Evolutionary conservation across 2,113 vertebrate genomes (phyloP).

Genomic region (Boulengeromyrus knoepffleri): DNA sequence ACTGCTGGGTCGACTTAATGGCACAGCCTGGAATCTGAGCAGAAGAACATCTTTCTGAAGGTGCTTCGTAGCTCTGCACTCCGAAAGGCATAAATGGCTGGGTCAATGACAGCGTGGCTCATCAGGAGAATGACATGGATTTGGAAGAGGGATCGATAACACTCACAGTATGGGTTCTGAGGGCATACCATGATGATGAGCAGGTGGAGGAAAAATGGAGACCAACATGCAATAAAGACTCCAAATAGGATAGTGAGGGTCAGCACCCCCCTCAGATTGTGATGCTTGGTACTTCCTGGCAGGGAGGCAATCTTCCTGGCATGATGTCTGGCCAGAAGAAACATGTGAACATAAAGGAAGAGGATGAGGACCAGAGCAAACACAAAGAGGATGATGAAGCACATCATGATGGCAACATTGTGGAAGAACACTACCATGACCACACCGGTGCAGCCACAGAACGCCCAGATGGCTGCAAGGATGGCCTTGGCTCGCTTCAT

Average conservation of each 20-base stretch:
- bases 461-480: conserved; percentile 67
- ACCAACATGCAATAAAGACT: conserved; percentile 85
- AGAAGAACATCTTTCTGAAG: conserved; percentile 76
- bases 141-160: conserved; percentile 85
- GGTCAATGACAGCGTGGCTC: conserved; percentile 84
- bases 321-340: conserved; percentile 78
- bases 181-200: conserved; percentile 79
- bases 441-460: conserved; percentile 66
- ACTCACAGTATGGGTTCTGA: conserved; percentile 84
- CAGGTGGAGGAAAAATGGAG: conserved; percentile 83
- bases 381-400: conserved; percentile 72
- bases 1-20: background rate
- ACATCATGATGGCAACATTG: conserved; percentile 66
- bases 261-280: conserved; percentile 74
- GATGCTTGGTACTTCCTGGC: conserved; percentile 44
- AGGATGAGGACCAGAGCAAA: conserved; percentile 74
- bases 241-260: conserved; percentile 87
- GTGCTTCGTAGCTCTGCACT: conserved; percentile 75
- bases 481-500: conserved; percentile 56
- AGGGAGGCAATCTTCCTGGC: conserved; percentile 69
- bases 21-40: conserved; percentile 37
- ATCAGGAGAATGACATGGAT: conserved; percentile 79
- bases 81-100: conserved; percentile 89
- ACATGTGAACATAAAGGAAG: conserved; percentile 87
- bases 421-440: conserved; percentile 74